Evolutionary conservation across 64 coral and sea anemone species (phyloP), one percentile per base, ranked within the genome.

Genomic region (Stylophora pistillata): DNA sequence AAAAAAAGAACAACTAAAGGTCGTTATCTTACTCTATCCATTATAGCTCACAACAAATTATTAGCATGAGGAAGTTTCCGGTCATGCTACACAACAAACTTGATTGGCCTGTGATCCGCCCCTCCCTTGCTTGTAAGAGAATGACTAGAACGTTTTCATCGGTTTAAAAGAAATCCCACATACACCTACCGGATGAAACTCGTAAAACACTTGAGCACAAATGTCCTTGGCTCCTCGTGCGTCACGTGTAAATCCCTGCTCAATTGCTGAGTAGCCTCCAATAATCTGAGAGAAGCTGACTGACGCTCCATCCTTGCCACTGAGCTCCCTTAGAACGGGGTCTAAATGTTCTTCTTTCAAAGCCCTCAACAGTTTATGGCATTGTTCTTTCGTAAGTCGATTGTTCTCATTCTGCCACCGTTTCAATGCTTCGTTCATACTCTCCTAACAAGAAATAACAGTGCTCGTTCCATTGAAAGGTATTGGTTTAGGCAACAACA

Each of bases 171-270:
- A 14, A 5, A 5, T 16, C 0, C 13, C 15, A 62, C 15, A 0
- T 62, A 5, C 5, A 79, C 92, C 86, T 72, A 94, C 92, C 56
- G 88, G 88, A 55, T 94, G 92, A 52, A 90, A 86, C 34, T 86
- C 79, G 78, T 55, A 89, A 61, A 90, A 94, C 0, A 90, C 88
- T 27, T 57, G 77, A 16, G 92, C 87, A 58, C 86, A 76, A 10
- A 90, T 81, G 76, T 94, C 92, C 34, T 79, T 86, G 9, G 92
- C 88, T 29, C 92, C 92, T 25, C 58, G 71, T 14, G 87, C 74
- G 27, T 62, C 23, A 5, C n/a, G 16, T 9, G 33, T 26, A 74
- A 86, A 94, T 2, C 28, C 78, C 41, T 86, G 60, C 53, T 94
- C 78, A 37, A 94, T 85, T 17, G 78, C 72, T 4, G 33, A 27